Evolutionary conservation across 2,888 invertebrate species (phyloP), one percentile per base, ranked within the genome.

Genomic region (Athalia cordata): DNA sequence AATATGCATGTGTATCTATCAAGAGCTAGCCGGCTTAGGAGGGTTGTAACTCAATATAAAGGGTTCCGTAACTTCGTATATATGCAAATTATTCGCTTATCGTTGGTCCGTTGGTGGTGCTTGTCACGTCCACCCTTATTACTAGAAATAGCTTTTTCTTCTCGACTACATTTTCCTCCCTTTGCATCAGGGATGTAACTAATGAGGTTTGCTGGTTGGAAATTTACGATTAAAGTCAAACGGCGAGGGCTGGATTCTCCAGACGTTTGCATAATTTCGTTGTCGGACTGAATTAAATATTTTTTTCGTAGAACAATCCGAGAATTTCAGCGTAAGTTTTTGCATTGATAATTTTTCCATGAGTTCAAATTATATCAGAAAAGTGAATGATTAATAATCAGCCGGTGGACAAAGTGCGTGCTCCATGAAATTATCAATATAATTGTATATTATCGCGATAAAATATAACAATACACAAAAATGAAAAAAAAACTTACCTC

Each of bases 401-500:
- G 29, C 29, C 29, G 29, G 29, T 29, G 29, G 29, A 29, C 29
- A 29, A 29, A 29, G 29, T 29, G 29, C 29, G 29, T 29, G 29
- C 29, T 2, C 2, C 29, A 29, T 29, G 29, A 29, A 29, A 29
- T 29, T 29, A 29, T 29, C 29, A 62, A 62, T 29, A 64, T 64
- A 13, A 43, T 11, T 29, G 43, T 15, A 43, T 15, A 43, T 5
- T 8, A 43, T 64, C 9, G 43, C 64, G 43, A 67, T 52, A 29
- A 52, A 29, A 3, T 15, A 55, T 5, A 55, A 52, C 52, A 15
- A 29, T n/a, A 2, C 29, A 55, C 3, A 55, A 11, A 5, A 68
- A 68, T n/a, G n/a, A 57, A 70, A 43, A 5, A 13, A 68, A 3
- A 8, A 77, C 81, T 81, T n/a, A 84, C 84, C 84, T 84, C 78